phyloP scores from a whole-genome alignment of 2,888 invertebrate genomes.

The Pedicia rivosa region DNA sequence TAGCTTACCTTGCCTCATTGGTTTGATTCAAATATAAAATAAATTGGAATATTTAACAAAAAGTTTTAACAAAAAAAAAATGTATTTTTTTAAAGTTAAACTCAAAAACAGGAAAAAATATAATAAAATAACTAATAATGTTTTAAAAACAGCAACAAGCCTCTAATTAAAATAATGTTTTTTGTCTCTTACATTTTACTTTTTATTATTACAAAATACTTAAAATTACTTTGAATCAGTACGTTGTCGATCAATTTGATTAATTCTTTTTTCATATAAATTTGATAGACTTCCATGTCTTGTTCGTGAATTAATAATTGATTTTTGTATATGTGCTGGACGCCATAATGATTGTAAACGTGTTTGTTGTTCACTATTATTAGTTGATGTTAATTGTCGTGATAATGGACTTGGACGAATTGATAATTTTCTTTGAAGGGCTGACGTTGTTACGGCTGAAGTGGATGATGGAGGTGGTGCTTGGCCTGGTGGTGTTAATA shows the following conservation, averaged over 20 bases:
- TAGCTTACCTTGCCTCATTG: too few species aligned
- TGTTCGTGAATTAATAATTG: constrained; percentile 20
- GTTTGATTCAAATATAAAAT: too few species aligned
- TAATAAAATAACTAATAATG: too few species aligned
- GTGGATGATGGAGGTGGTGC: constrained; percentile 15
- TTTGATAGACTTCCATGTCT: constrained; percentile 6
- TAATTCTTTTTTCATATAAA: constrained; percentile 2
- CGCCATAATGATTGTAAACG: too few species aligned
- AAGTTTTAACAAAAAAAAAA: too few species aligned
- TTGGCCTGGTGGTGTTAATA: constrained; percentile 28
- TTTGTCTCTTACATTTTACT: too few species aligned
- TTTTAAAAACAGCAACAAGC: too few species aligned
- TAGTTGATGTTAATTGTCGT: constrained; percentile 16
- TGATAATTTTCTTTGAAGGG: constrained; percentile 26
- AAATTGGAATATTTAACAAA: too few species aligned
- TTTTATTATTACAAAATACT: too few species aligned
- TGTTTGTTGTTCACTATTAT: background rate
- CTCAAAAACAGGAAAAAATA: too few species aligned
- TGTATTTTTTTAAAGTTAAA: too few species aligned
- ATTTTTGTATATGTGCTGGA: constrained; percentile 25
- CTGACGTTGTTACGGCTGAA: constrained; percentile 17
- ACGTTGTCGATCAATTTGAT: background rate
- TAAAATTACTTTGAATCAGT: constrained; percentile 3
- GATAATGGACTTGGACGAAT: constrained; percentile 27
- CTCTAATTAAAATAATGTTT: too few species aligned